These are phyloP conservation scores for Penaeus japonicus DNA, from an alignment of 1,140 invertebrate genomes.

Conservation along the genomic window DNA sequence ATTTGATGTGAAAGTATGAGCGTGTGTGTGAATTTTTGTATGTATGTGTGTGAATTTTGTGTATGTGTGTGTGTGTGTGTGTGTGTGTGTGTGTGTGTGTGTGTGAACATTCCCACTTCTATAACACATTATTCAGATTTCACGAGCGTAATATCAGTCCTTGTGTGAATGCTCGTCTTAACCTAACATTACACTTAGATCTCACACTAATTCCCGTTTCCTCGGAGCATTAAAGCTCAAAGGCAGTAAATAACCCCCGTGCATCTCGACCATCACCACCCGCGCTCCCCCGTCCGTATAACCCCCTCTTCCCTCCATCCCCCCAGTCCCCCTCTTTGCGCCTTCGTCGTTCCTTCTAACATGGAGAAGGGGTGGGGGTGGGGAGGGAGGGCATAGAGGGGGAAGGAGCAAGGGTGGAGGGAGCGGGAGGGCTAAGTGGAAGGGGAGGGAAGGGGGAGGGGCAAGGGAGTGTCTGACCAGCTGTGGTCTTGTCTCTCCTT, in stretches of 20 bases:
- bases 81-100: slow-evolving; percentile 2
- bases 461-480: too few relatives aligned
- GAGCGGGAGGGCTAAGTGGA: too few relatives aligned
- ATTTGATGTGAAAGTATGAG: too few relatives aligned
- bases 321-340: not conserved
- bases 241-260: not conserved
- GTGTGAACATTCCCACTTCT: not conserved
- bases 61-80: slow-evolving; percentile 17
- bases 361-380: too few relatives aligned
- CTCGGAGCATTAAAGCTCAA: slow-evolving; percentile 15
- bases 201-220: not conserved
- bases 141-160: not conserved
- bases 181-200: too few relatives aligned
- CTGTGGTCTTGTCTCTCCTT: too few relatives aligned
- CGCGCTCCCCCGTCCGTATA: not conserved
- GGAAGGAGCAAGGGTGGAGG: too few relatives aligned
- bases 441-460: too few relatives aligned
- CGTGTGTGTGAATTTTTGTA: slow-evolving; percentile 13
- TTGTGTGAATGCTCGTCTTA: not conserved
- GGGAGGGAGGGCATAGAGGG: too few relatives aligned
- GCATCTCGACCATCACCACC: not conserved
- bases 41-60: slow-evolving; percentile 29
- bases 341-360: not conserved
- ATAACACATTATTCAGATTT: too few relatives aligned
- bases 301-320: not conserved